Base-by-base conservation (phyloP, 2,888 invertebrate genomes). In the Melanargia galathea region DNA sequence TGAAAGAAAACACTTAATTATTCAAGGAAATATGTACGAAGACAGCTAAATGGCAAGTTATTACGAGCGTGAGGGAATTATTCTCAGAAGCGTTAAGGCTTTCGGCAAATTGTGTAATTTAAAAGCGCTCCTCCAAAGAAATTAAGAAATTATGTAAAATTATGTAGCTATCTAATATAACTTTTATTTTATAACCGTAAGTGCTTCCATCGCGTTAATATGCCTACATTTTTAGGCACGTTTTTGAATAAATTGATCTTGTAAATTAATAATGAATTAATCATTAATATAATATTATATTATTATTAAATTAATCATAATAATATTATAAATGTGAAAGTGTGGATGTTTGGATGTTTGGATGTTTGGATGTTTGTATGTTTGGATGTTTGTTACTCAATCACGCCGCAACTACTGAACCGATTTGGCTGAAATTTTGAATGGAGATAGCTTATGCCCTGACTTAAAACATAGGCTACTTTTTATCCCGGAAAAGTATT, bases 1-100 rank as follows among this genome's bases (percentile, higher is more conserved):
- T 35, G 20, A 46, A 57, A 46, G 30, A 33, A 57, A 46, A 57
- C 57, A 33, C 33, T 57, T 57, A 22, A 57, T 57, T 33, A n/a
- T 57, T 57, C 33, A 57, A 57, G 33, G n/a, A 57, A 57, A 57
- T 57, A 18, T 57, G 30, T 46, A 46, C 46, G 45, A 57, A 57
- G n/a, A 57, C 46, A 33, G 57, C 45, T 57, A 57, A 57, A 57
- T 20, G 6, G 56, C 26, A 56, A 56, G 33, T 45, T 57, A 35
- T 57, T 57, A 57, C 20, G 45, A 56, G 43, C 30, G 56, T 45
- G 30, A 30, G 46, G 46, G 45, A 46, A 46, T 57, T 46, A 57
- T 57, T 57, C 57, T 46, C 30, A 33, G 57, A 46, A 46, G 45
- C 46, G 40, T 57, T 22, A 57, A 30, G 20, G 33, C 57, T 13